Base-by-base conservation (phyloP, 2,113 vertebrate genomes). In the Alouatta palliata region DNA sequence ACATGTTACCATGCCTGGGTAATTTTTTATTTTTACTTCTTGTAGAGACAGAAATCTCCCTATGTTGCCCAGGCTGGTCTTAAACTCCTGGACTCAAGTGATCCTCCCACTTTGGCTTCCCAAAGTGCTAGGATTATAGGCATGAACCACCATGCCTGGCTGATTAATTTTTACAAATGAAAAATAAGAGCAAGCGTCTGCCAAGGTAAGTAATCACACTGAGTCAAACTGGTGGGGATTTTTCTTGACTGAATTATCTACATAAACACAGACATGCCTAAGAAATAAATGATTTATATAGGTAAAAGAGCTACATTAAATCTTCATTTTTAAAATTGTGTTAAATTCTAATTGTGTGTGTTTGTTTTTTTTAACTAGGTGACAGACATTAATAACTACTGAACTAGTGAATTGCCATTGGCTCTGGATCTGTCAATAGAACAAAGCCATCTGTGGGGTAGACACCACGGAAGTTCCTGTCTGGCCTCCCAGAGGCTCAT, bases 351-450 rank as follows among this genome's bases (percentile, higher is more conserved):
- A 92, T 94, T 81, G 84, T 43, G 10, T 90, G 45, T 93, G 25
- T 88, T n/a, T 84, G 43, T 92, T 66, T 58, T 27, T 27, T 94
- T 84, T 73, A 91, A 89, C 32, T 66, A 40, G 76, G 70, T 88
- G 20, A 79, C 68, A 95, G 75, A 66, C 82, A 79, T 86, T 93
- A 83, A 88, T 87, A 88, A 93, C 70, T 25, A 85, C 82, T 82
- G 85, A 97, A 87, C 66, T 71, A 61, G 58, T 75, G 88, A 88
- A 79, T 58, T 85, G 71, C 71, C 97, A 52, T 52, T n/a, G 64
- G 95, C 87, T 95, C 35, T 43, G 81, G 87, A 92, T 85, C 95
- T 97, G 83, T 97, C 92, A 76, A 86, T 93, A 97, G 77, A 73
- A 94, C 79, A 96, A 92, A 76, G 19, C 70, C 87, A 92, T 90